Evolutionary conservation across 2,797 vertebrate genomes (phyloP).

Genomic region (Siniperca scherzeri): DNA sequence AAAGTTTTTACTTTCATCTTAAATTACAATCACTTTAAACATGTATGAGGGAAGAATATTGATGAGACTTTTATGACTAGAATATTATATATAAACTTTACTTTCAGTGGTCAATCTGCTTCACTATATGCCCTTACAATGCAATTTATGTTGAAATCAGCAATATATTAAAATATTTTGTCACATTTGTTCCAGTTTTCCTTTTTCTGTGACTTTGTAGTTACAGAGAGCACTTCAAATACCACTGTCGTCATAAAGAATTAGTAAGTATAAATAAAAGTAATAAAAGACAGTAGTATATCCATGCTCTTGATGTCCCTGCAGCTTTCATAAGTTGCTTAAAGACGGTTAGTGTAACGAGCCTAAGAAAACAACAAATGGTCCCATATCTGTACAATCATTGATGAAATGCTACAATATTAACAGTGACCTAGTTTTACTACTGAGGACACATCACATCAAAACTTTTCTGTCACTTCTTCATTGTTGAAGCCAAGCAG

Average conservation of each 20-base stretch:
- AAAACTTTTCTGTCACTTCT: background rate
- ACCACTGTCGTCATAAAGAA: background rate
- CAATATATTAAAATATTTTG: background rate
- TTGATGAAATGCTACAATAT: conserved; percentile 19
- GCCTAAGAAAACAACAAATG: background rate
- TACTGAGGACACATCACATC: background rate
- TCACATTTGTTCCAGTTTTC: background rate
- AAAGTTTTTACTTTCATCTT: background rate
- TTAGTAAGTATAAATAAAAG: background rate
- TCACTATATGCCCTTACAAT: background rate
- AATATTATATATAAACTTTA: too few species aligned
- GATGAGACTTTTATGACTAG: background rate
- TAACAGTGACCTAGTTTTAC: conserved; percentile 23
- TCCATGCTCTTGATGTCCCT: background rate
- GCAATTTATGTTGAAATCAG: background rate
- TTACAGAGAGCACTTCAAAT: background rate
- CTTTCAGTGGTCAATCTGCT: background rate
- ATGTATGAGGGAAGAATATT: background rate
- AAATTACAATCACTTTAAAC: background rate
- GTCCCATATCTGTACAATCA: background rate
- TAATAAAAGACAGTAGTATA: background rate
- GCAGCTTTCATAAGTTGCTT: background rate
- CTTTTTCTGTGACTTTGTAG: background rate
- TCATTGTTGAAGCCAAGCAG: background rate
- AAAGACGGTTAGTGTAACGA: background rate